A percentile compares a stretch with the other conserved stretches of the same genome.
phyloP scores from a whole-genome alignment of 2,888 invertebrate genomes.

The Mesorhabditis sp. region DNA sequence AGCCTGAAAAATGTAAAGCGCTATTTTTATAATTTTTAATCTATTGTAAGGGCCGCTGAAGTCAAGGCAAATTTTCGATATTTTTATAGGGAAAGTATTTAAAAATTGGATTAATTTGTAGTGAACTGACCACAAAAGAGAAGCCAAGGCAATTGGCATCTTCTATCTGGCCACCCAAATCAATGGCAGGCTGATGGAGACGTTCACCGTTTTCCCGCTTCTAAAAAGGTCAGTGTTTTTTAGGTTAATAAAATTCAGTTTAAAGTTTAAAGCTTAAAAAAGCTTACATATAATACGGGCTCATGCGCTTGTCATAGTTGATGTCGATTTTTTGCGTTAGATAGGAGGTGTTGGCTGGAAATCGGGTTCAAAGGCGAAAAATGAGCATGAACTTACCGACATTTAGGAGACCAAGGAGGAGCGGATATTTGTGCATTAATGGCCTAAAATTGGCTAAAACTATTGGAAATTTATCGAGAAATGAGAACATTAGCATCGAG shows the following conservation, averaged over 20 bases:
- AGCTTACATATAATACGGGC: background rate
- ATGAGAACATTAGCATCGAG: no score
- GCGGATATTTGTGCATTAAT: background rate
- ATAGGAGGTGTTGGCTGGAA: conserved; percentile 1
- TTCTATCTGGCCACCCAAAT: background rate
- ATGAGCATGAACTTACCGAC: background rate
- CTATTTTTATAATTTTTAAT: no score
- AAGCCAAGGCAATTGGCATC: background rate
- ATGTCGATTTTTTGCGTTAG: background rate
- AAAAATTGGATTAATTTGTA: no score
- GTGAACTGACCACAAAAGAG: background rate
- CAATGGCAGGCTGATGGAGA: background rate
- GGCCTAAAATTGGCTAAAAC: no score
- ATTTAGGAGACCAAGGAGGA: conserved; percentile 2
- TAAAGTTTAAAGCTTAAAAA: background rate
- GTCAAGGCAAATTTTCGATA: no score
- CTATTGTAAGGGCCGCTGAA: no score
- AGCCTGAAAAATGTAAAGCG: no score
- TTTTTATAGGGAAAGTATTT: no score
- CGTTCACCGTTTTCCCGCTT: conserved; percentile 2
- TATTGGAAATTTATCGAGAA: no score
- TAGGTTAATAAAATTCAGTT: background rate
- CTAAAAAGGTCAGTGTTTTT: background rate
- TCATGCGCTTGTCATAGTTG: background rate
- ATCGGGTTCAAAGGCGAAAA: background rate